Conservation (phyloP, 2,888 invertebrate species). For the Amphipoea oculea region DNA sequence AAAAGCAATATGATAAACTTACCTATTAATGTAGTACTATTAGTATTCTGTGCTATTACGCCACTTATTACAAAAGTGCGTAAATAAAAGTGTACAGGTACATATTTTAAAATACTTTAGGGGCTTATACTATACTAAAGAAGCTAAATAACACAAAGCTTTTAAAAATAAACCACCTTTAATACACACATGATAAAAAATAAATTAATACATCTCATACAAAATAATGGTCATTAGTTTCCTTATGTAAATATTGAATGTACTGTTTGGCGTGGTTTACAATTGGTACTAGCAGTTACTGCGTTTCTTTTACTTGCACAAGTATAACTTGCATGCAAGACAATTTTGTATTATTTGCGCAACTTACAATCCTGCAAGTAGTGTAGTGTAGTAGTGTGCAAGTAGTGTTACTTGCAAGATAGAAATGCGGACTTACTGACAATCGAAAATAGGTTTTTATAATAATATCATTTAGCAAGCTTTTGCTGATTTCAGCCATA, state of each 20-base stretch:
- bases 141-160: constrained; percentile 1
- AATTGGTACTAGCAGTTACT: constrained; percentile 16
- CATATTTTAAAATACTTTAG: neutral
- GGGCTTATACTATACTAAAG: neutral
- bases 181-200: constrained; percentile 45
- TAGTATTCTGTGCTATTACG: neutral
- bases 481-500: neutral
- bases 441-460: neutral
- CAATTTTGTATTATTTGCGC: neutral
- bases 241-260: constrained; percentile 21
- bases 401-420: neutral
- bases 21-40: too few species aligned
- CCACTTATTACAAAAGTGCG: neutral
- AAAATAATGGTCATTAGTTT: constrained; percentile 32
- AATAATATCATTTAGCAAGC: too few species aligned
- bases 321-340: neutral
- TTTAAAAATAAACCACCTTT: constrained; percentile 43
- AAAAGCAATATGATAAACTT: neutral
- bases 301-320: neutral
- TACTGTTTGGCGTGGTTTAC: constrained; percentile 40
- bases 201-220: constrained; percentile 40
- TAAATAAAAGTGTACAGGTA: neutral
- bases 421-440: neutral
- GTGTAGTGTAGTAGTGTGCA: too few species aligned
- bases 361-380: constrained; percentile 12